Conservation (phyloP, 2,888 invertebrate species). For the Melipona bicolor region DNA sequence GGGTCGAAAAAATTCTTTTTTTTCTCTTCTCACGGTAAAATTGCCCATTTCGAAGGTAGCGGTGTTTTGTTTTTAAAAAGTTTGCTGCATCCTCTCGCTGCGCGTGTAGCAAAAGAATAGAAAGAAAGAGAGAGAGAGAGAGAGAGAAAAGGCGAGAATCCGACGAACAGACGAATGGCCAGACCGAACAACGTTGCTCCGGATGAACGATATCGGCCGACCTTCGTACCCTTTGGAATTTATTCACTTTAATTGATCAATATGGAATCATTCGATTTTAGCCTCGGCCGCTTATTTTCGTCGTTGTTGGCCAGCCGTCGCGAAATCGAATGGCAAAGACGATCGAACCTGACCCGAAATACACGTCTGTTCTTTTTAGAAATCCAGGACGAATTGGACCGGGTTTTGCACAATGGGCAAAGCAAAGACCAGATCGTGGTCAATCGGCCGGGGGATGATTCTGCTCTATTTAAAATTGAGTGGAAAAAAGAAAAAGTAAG, state of each 20-base stretch:
- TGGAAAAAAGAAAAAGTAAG: too few species aligned
- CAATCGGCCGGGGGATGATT: too few species aligned
- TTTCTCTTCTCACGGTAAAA: slow-evolving; percentile 7
- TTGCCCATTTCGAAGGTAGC: slow-evolving; percentile 26
- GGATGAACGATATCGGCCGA: slow-evolving; percentile 10
- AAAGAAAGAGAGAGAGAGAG: neutral
- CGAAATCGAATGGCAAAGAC: slow-evolving; percentile 15
- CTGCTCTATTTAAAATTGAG: too few species aligned
- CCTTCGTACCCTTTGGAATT: slow-evolving; percentile 12
- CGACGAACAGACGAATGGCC: neutral
- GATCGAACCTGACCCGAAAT: slow-evolving; percentile 14
- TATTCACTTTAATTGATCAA: slow-evolving; percentile 30
- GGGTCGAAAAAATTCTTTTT: neutral
- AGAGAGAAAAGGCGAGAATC: neutral
- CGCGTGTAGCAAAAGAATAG: neutral
- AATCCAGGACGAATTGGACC: slow-evolving; percentile 52
- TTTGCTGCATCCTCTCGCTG: neutral
- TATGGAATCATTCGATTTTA: slow-evolving; percentile 33
- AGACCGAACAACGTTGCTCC: slow-evolving; percentile 5
- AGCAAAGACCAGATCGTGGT: too few species aligned
- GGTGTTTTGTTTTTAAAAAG: slow-evolving; percentile 8
- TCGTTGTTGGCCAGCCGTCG: neutral
- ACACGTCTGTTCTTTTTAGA: slow-evolving; percentile 41
- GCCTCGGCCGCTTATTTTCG: slow-evolving; percentile 20
- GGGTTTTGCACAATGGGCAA: neutral